Conservation (phyloP, 2,797 vertebrate genomes). For the Enteromius unitaeniatus region DNA sequence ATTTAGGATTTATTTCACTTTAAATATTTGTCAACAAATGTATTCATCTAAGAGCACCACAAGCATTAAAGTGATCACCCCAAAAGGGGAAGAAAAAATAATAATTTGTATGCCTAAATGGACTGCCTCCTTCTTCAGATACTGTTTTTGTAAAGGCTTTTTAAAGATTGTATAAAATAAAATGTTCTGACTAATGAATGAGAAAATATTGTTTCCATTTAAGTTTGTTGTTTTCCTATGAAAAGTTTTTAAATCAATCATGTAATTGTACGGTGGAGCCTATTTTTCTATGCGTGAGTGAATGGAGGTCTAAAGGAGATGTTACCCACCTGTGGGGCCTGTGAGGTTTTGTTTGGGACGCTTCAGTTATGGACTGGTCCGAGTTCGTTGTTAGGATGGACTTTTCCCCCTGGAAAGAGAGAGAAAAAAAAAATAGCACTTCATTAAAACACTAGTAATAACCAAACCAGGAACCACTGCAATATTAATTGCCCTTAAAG, state of each 20-base stretch:
- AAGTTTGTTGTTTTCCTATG: conserved; percentile 48
- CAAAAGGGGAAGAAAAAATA: not conserved
- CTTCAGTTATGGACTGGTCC: conserved; percentile 46
- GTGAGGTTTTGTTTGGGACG: conserved; percentile 44
- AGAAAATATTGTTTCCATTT: conserved; percentile 52
- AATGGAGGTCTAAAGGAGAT: conserved; percentile 48
- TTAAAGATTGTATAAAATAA: conserved; percentile 55
- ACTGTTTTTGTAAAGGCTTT: conserved; percentile 57
- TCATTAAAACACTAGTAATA: conserved; percentile 24
- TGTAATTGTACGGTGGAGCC: conserved; percentile 62
- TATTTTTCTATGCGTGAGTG: conserved; percentile 65
- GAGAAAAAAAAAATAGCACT: conserved; percentile 3
- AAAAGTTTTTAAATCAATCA: conserved; percentile 55
- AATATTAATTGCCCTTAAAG: conserved; percentile 21
- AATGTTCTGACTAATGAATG: conserved; percentile 55
- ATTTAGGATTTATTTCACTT: conserved; percentile 17
- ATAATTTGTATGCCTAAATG: conserved; percentile 28
- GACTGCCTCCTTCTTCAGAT: conserved; percentile 40
- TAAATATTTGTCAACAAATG: conserved; percentile 14
- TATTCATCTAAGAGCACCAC: conserved; percentile 13
- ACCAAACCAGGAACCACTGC: conserved; percentile 29
- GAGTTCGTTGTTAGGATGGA: conserved; percentile 16
- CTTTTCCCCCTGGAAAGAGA: conserved; percentile 22
- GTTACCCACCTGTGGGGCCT: conserved; percentile 45
- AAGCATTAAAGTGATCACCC: conserved; percentile 26